Evolutionary conservation across 2,797 vertebrate species (phyloP).

Genomic region (Iguana delicatissima): DNA sequence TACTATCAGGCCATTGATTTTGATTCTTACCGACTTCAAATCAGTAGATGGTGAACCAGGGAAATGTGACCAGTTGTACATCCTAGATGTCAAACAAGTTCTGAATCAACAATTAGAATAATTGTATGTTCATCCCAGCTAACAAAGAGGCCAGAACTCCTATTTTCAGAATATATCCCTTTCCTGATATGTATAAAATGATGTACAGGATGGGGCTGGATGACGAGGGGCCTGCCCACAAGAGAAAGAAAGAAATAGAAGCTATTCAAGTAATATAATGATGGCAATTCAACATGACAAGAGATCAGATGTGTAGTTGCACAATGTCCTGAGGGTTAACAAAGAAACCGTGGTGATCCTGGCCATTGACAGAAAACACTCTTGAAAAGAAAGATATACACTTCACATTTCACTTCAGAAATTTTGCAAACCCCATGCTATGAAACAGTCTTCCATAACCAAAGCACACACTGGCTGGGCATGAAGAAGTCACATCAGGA

Average conservation of each 20-base stretch:
- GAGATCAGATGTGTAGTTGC: background rate
- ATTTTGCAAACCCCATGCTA: background rate
- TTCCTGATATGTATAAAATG: background rate
- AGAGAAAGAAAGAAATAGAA: background rate
- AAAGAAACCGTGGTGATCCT: background rate
- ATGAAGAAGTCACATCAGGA: background rate
- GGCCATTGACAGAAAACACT: background rate
- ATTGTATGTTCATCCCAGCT: background rate
- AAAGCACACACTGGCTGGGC: background rate
- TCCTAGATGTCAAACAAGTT: background rate
- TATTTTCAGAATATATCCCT: background rate
- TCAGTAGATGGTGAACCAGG: background rate
- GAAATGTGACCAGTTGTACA: background rate
- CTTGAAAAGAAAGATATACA: background rate
- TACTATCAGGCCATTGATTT: background rate
- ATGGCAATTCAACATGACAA: slow-evolving; percentile 10
- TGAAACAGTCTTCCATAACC: background rate
- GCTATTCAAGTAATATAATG: background rate
- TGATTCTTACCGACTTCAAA: background rate
- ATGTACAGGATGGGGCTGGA: background rate
- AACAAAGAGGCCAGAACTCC: too few relatives aligned
- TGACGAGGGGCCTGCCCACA: background rate
- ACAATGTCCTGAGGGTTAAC: background rate
- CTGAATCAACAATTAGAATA: background rate
- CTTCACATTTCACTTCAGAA: background rate